Percentiles rank a stretch among this genome's conserved stretches.
Conservation (phyloP, 1,140 invertebrate species). For the Macrobrachium nipponense region DNA sequence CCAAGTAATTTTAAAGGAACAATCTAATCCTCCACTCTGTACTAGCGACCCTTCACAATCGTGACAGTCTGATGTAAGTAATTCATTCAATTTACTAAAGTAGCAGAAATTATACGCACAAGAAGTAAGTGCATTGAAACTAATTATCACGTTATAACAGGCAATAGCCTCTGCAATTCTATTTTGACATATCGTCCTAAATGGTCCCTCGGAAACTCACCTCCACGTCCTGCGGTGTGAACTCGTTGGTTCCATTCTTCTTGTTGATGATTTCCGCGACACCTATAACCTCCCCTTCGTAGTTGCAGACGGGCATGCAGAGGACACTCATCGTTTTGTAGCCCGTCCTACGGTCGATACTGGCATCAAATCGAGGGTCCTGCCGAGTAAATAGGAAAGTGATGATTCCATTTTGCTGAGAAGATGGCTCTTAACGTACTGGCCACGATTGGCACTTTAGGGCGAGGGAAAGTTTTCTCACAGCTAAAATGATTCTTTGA, state of each 20-base stretch:
- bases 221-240: constrained; percentile 90
- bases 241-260: constrained; percentile 86
- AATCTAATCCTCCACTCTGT: too few relatives aligned
- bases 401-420: not conserved
- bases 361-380: constrained; percentile 88
- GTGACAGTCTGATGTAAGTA: too few relatives aligned
- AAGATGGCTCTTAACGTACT: not conserved
- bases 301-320: constrained; percentile 96
- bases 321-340: constrained; percentile 92
- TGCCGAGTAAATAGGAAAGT: constrained; percentile 67
- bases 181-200: too few relatives aligned
- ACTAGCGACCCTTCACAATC: too few relatives aligned
- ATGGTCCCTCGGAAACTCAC: constrained; percentile 66
- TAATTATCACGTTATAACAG: too few relatives aligned
- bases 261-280: constrained; percentile 98
- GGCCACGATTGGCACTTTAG: not conserved
- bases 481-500: too few relatives aligned
- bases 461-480: not conserved
- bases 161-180: too few relatives aligned
- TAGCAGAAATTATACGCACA: too few relatives aligned
- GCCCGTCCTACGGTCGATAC: constrained; percentile 90
- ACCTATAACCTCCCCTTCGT: constrained; percentile 94
- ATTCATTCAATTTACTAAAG: too few relatives aligned
- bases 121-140: too few relatives aligned
- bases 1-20: too few relatives aligned